phyloP scores from a whole-genome alignment of 37 sponge, comb jelly and placozoan species.

The Ianthella basta region DNA sequence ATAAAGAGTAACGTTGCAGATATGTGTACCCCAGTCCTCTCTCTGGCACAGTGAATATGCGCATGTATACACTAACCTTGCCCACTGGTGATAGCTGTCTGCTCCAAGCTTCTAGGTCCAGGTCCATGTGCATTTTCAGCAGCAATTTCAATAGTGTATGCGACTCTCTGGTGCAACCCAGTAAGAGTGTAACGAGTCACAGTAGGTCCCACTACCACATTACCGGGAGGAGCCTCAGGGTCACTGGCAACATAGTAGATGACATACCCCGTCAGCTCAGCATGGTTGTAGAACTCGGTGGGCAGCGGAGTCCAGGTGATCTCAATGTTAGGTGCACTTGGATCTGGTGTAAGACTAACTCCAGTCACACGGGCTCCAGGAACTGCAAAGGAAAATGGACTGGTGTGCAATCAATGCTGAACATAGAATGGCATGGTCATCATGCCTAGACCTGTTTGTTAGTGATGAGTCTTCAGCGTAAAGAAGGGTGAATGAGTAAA shows the following conservation, averaged over 20 bases:
- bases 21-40: not conserved
- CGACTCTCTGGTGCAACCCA: not conserved
- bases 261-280: not conserved
- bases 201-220: not conserved
- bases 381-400: not conserved
- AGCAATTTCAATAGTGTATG: not conserved
- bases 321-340: not conserved
- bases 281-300: not conserved
- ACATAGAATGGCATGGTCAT: no score
- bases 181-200: not conserved
- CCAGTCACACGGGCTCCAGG: not conserved
- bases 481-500: no score
- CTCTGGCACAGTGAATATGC: not conserved
- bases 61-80: not conserved
- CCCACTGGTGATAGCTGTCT: slow-evolving; percentile 19
- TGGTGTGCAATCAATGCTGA: no score
- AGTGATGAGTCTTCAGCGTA: no score
- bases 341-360: not conserved
- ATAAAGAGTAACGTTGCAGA: no score
- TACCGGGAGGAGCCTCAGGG: not conserved
- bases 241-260: not conserved
- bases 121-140: slow-evolving; percentile 6
- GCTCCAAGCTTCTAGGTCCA: not conserved
- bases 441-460: no score
- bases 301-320: not conserved